These are phyloP conservation scores for Callospermophilus lateralis DNA, from an alignment of 2,113 vertebrate genomes.

Conservation along the genomic window DNA sequence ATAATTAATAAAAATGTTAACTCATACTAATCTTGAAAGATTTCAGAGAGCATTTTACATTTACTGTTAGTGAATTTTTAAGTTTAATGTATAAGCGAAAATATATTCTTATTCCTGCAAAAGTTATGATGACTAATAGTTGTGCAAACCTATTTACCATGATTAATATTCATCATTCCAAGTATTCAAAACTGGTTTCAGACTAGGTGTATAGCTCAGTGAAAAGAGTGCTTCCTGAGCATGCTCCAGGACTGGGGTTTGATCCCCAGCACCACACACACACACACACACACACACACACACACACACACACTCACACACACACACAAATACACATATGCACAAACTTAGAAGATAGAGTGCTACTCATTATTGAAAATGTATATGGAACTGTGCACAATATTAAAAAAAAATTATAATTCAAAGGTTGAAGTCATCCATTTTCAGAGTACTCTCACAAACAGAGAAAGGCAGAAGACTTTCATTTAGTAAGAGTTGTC, in stretches of 20 bases:
- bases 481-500: no score
- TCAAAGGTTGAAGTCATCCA: no score
- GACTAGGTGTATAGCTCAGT: fast-evolving
- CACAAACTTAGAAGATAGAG: no score
- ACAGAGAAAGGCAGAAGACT: no score
- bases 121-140: background rate
- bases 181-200: background rate
- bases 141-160: background rate
- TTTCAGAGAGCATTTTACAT: background rate
- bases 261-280: no score
- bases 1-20: background rate
- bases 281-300: no score
- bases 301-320: no score
- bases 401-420: no score
- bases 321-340: no score
- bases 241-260: background rate
- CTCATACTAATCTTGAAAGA: background rate
- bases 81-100: background rate
- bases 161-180: background rate
- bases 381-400: no score
- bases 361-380: no score
- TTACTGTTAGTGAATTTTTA: background rate
- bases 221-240: background rate
- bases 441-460: no score
- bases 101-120: background rate